Base-by-base conservation (phyloP, 1,140 invertebrate genomes). In the Eubasilissa regina region DNA sequence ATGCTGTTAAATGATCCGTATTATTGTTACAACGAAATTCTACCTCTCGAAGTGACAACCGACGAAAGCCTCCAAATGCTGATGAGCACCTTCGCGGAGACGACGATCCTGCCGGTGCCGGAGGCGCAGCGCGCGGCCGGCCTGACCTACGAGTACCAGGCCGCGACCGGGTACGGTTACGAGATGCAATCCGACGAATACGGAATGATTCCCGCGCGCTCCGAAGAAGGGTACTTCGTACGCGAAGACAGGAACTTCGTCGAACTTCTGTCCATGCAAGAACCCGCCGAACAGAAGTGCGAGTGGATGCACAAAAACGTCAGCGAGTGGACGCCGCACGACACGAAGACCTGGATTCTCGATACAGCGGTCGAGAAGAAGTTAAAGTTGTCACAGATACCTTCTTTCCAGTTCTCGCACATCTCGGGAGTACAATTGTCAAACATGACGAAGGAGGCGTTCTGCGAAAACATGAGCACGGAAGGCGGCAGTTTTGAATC, bases 291-390 rank as follows among this genome's bases (percentile, higher is more conserved):
- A 9, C 19, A 76, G 12, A 43, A 11, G 10, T 76, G 53, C 4
- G 76, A 75, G n/a, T 81, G 77, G 77, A 79, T 12, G 15, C 6
- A 7, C 7, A 81, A 81, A 15, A n/a, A 11, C 12, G 48, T 81
- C 10, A 8, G 13, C 21, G 35, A 48, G 6, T 82, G 81, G 81
- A 64, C 70, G 7, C 10, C 62, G 12, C 21, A 17, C 11, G 81
- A 82, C 44, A 55, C 74, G 0, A 64, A 47, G 48, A 64, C 53
- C n/a, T 82, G 77, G 77, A 62, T 82, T n/a, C 12, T 77, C 15
- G 77, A 82, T 7, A 77, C 66, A 0, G 81, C 51, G 10, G 17
- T 47, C 3, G 15, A 12, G 6, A 43, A 75, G 51, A 64, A 70
- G 9, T 44, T 78, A 0, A 48, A 58, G 44, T n/a, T 75, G 0